A percentile compares a stretch with the other conserved stretches of the same genome.
Conservation (phyloP, 2,888 invertebrate species). For the Lasiommata megera region DNA sequence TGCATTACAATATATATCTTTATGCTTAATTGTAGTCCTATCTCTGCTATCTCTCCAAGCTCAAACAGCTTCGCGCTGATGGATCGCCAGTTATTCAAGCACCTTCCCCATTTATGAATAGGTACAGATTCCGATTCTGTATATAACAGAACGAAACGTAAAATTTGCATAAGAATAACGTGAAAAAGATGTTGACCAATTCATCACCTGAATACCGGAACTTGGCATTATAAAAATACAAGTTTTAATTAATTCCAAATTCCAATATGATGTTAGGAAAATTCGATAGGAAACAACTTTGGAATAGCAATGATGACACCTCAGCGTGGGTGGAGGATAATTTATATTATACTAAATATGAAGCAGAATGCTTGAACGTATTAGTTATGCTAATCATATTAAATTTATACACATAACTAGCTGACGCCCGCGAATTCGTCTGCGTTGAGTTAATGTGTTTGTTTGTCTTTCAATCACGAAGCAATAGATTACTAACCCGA, state of each 20-base stretch:
- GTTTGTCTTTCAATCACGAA: too few species aligned
- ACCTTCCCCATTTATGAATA: neutral
- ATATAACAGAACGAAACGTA: slow-evolving; percentile 12
- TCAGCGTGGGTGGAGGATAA: slow-evolving; percentile 28
- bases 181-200: slow-evolving; percentile 19
- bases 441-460: too few species aligned
- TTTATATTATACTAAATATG: slow-evolving; percentile 30
- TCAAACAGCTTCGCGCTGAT: too few species aligned
- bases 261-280: slow-evolving; percentile 22
- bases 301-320: slow-evolving; percentile 31
- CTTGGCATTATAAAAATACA: slow-evolving; percentile 17
- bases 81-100: neutral
- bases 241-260: slow-evolving; percentile 26
- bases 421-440: too few species aligned
- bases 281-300: slow-evolving; percentile 27
- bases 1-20: too few species aligned
- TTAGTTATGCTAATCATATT: slow-evolving; percentile 28
- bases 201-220: slow-evolving; percentile 24
- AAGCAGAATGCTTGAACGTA: slow-evolving; percentile 30
- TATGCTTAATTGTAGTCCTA: too few species aligned
- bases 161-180: slow-evolving; percentile 17
- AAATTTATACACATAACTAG: slow-evolving; percentile 30
- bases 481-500: too few species aligned
- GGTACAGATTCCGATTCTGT: neutral
- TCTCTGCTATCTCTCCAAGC: too few species aligned